Evolutionary conservation across 2,797 vertebrate genomes (phyloP).

Genomic region (Muscicapa comitata): DNA sequence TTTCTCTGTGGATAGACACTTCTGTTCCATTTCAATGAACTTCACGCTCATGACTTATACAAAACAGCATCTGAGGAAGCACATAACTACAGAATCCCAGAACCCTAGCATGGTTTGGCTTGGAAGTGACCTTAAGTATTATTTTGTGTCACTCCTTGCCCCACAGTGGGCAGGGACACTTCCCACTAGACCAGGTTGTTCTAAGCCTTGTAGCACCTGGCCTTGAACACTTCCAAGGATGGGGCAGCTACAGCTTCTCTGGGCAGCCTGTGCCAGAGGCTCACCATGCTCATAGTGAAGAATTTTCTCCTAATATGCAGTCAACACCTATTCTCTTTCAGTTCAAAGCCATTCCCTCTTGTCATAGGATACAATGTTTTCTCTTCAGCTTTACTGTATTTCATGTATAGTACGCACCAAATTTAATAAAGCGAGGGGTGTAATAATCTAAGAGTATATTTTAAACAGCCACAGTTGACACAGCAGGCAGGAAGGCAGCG

Average conservation of each 20-base stretch:
- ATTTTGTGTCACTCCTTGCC: neutral
- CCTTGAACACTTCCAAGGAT: neutral
- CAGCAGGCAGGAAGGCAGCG: neutral
- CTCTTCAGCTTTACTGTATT: neutral
- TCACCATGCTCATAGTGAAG: accelerated
- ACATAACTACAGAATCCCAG: neutral
- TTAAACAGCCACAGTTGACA: neutral
- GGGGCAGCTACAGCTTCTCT: neutral
- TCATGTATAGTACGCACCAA: neutral
- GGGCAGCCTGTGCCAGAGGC: neutral
- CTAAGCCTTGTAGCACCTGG: neutral
- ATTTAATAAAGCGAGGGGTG: neutral
- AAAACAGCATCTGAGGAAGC: neutral
- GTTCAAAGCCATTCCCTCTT: neutral
- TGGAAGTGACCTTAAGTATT: neutral
- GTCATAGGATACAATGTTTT: neutral
- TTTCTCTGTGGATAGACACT: neutral
- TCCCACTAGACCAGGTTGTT: neutral
- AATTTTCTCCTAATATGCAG: neutral
- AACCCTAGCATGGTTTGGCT: neutral
- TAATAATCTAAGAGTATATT: neutral
- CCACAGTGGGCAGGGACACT: neutral
- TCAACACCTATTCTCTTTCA: neutral
- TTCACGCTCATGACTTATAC: neutral
- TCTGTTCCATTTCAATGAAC: neutral